These are phyloP conservation scores for Probosciger aterrimus DNA, from an alignment of 2,113 vertebrate species.

Conservation along the genomic window DNA sequence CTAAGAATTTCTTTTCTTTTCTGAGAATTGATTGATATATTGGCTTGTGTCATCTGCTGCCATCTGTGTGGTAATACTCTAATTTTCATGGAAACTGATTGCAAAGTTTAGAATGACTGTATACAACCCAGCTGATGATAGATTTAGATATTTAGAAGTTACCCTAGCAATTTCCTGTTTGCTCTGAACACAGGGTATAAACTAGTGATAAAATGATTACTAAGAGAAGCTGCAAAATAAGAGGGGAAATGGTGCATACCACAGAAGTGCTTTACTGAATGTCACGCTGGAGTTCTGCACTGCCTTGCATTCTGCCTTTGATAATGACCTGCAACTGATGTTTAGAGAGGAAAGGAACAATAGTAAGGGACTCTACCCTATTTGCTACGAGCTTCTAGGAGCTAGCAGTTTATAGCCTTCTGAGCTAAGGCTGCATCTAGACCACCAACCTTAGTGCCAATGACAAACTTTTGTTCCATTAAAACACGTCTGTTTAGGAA, in stretches of 20 bases:
- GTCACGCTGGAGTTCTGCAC: rapidly evolving
- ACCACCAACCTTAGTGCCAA: background rate
- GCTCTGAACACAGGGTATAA: background rate
- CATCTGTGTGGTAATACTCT: background rate
- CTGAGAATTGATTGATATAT: background rate
- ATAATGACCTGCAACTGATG: background rate
- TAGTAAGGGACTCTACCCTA: background rate
- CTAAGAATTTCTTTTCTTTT: background rate
- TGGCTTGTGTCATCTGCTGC: background rate
- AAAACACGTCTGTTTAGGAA: background rate
- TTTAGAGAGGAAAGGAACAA: background rate
- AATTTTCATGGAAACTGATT: background rate
- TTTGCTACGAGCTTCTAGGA: background rate
- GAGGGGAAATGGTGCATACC: background rate
- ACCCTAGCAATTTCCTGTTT: background rate
- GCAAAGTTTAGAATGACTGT: background rate
- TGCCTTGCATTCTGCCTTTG: background rate
- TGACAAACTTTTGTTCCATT: background rate
- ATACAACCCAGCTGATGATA: background rate
- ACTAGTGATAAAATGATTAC: background rate
- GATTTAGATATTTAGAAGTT: background rate
- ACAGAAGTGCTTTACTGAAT: background rate
- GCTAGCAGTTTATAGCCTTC: background rate
- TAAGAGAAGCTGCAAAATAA: background rate
- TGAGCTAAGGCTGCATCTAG: background rate